Evolutionary conservation across 2,113 vertebrate genomes (phyloP).

Genomic region (Ameiurus melas): DNA sequence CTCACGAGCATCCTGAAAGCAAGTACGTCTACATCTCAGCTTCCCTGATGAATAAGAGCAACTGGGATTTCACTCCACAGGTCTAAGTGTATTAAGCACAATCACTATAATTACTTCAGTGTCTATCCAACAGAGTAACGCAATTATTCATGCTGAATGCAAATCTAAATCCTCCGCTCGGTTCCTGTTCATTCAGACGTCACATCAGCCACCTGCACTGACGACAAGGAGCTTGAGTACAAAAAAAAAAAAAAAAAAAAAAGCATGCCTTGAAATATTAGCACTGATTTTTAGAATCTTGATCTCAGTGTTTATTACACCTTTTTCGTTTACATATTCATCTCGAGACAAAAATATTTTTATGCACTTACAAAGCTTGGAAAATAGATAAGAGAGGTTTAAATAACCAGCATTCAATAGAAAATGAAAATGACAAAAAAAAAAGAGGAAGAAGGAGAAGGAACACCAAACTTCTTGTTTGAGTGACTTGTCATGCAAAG

Average conservation of each 20-base stretch:
- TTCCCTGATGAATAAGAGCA: background rate
- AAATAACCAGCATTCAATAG: slow-evolving; percentile 73
- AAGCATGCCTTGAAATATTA: slow-evolving; percentile 68
- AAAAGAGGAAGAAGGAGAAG: slow-evolving; percentile 56
- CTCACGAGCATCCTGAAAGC: background rate
- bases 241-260: slow-evolving; percentile 48
- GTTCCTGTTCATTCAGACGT: slow-evolving; percentile 5
- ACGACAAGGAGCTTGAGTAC: slow-evolving; percentile 64
- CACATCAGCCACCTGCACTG: slow-evolving; percentile 58
- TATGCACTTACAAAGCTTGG: slow-evolving; percentile 73
- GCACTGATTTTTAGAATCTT: slow-evolving; percentile 44
- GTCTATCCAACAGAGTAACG: background rate
- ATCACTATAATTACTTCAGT: slow-evolving; percentile 26
- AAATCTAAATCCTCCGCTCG: background rate
- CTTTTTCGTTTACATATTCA: slow-evolving; percentile 58
- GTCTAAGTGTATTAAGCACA: slow-evolving; percentile 28
- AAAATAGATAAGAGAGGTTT: slow-evolving; percentile 66
- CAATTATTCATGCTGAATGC: slow-evolving; percentile 2
- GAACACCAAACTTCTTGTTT: slow-evolving; percentile 62
- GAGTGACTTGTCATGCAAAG: slow-evolving; percentile 72
- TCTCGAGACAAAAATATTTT: slow-evolving; percentile 72
- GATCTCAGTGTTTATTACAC: slow-evolving; percentile 49
- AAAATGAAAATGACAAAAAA: slow-evolving; percentile 63
- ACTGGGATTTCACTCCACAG: background rate
- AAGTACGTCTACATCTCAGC: background rate